These are phyloP conservation scores for Eremophila alpestris DNA, from an alignment of 2,797 vertebrate genomes.

Conservation along the genomic window DNA sequence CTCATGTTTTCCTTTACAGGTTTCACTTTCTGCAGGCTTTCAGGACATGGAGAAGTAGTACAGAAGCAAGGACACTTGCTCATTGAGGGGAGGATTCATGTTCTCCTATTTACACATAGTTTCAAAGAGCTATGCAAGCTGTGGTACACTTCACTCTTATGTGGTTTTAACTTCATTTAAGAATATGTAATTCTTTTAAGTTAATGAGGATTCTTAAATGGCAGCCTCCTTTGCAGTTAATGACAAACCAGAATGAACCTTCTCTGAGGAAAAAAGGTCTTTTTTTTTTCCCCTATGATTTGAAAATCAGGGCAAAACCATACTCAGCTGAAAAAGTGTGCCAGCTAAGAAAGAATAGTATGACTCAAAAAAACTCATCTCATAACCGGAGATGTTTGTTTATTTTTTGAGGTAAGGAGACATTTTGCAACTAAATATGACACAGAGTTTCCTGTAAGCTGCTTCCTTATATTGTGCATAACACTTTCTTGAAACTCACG, in stretches of 20 bases:
- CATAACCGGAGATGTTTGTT: constrained; percentile 31
- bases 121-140: background rate
- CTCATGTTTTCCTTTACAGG: background rate
- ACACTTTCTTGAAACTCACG: constrained; percentile 11
- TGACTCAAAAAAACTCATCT: constrained; percentile 16
- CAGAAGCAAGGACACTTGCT: background rate
- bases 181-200: background rate
- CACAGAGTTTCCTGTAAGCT: constrained; percentile 51
- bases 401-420: constrained; percentile 57
- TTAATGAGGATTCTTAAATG: background rate
- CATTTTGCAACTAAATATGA: constrained; percentile 37
- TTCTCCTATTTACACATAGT: background rate
- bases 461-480: background rate
- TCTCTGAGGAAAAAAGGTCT: background rate
- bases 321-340: background rate
- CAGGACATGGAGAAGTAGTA: background rate
- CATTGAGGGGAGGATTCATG: background rate
- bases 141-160: background rate
- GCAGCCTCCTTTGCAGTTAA: background rate
- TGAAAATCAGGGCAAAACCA: background rate
- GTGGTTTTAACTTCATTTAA: background rate
- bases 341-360: background rate
- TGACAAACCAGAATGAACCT: background rate
- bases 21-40: constrained; percentile 13
- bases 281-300: background rate